phyloP scores from a whole-genome alignment of 2,113 vertebrate genomes.

The Kryptolebias marmoratus region DNA sequence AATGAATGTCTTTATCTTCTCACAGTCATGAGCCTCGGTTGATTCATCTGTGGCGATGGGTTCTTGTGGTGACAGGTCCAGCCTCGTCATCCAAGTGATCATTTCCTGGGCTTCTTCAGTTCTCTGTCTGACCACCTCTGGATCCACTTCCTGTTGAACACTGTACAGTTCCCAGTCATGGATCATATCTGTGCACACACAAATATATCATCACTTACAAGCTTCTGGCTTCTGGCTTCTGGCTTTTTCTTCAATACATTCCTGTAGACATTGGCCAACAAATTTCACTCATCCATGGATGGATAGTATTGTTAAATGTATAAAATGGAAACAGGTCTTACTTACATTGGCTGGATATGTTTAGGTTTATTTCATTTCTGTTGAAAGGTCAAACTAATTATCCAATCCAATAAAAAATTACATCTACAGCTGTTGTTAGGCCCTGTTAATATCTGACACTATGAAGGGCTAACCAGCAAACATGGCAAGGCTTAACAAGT shows the following conservation, averaged over 20 bases:
- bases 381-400: no score
- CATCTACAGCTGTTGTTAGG: no score
- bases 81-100: constrained; percentile 83
- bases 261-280: neutral
- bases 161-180: constrained; percentile 89
- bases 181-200: constrained; percentile 85
- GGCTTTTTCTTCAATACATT: no score
- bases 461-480: no score
- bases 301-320: neutral
- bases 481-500: no score
- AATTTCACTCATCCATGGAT: neutral
- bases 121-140: constrained; percentile 82
- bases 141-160: constrained; percentile 84
- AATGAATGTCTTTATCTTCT: constrained; percentile 40
- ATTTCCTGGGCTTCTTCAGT: constrained; percentile 78
- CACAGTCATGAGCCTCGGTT: constrained; percentile 84
- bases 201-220: neutral
- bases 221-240: no score
- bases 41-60: constrained; percentile 83
- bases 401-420: no score
- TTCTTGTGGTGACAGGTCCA: constrained; percentile 81
- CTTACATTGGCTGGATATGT: no score
- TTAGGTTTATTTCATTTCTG: no score
- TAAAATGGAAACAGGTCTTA: neutral
- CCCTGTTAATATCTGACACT: no score